Percentiles rank a stretch among this genome's conserved stretches.
These are phyloP conservation scores for Mormyrus lacerda DNA, from an alignment of 2,113 vertebrate genomes.

Conservation along the genomic window DNA sequence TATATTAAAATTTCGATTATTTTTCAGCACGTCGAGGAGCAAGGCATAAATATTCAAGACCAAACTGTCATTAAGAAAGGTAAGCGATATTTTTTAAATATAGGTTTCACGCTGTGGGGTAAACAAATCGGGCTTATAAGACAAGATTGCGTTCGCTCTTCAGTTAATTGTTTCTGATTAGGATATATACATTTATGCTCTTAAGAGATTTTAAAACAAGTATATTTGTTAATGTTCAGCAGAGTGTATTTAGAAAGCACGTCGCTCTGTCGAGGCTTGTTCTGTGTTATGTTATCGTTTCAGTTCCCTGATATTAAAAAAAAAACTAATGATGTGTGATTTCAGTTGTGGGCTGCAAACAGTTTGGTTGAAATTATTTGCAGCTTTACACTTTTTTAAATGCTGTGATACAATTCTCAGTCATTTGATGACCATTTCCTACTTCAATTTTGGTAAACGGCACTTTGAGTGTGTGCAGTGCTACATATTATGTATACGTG, in stretches of 20 bases:
- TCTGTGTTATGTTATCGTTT: background rate
- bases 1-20: conserved; percentile 51
- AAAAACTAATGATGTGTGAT: conserved; percentile 6
- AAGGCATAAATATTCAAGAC: conserved; percentile 98
- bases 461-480: background rate
- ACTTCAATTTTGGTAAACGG: background rate
- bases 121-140: background rate
- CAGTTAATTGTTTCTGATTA: background rate
- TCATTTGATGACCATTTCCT: background rate
- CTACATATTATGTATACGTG: background rate
- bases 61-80: conserved; percentile 99
- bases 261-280: background rate
- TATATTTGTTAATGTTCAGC: background rate
- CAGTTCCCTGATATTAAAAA: background rate
- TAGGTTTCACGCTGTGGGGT: conserved; percentile 15
- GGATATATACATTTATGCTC: background rate
- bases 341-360: background rate
- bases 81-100: conserved; percentile 82
- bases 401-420: background rate
- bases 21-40: conserved; percentile 96
- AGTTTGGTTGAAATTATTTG: background rate
- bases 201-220: background rate
- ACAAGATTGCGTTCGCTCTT: background rate
- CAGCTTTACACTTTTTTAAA: background rate
- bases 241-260: background rate